Conservation (phyloP, 2,888 invertebrate species). For the Hirudinaria manillensis region DNA sequence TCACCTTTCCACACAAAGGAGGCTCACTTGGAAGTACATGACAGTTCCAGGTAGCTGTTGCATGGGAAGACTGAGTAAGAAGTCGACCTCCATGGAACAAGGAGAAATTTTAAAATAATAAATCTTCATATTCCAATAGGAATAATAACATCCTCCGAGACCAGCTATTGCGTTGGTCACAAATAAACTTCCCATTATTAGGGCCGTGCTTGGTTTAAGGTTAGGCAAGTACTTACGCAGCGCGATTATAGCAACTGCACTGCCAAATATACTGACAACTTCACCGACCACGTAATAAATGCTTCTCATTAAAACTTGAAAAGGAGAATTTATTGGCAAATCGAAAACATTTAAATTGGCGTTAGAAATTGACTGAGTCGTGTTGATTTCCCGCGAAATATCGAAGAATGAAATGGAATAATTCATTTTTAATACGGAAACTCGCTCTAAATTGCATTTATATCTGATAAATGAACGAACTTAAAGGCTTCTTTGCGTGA, state of each 20-base stretch:
- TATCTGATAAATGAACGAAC: too few species aligned
- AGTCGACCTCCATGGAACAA: not conserved
- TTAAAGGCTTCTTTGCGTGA: too few species aligned
- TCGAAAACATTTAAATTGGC: not conserved
- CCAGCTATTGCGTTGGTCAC: not conserved
- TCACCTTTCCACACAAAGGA: constrained; percentile 18
- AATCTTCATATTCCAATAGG: constrained; percentile 7
- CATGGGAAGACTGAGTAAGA: not conserved
- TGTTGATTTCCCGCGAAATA: too few species aligned
- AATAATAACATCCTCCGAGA: not conserved
- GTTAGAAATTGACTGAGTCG: too few species aligned
- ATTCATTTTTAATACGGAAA: too few species aligned
- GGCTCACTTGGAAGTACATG: constrained; percentile 10
- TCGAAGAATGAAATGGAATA: too few species aligned
- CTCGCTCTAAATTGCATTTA: too few species aligned
- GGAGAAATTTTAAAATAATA: constrained; percentile 3
- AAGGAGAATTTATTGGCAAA: not conserved
- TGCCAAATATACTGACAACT: constrained; percentile 4
- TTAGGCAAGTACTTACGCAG: not conserved
- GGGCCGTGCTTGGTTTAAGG: not conserved
- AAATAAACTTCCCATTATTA: constrained; percentile 9
- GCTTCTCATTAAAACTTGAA: not conserved
- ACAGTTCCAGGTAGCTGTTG: constrained; percentile 11
- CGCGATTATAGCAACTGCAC: not conserved
- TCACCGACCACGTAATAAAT: not conserved